phyloP scores from a whole-genome alignment of 2,797 vertebrate species.

The Eutrigla gurnardus region DNA sequence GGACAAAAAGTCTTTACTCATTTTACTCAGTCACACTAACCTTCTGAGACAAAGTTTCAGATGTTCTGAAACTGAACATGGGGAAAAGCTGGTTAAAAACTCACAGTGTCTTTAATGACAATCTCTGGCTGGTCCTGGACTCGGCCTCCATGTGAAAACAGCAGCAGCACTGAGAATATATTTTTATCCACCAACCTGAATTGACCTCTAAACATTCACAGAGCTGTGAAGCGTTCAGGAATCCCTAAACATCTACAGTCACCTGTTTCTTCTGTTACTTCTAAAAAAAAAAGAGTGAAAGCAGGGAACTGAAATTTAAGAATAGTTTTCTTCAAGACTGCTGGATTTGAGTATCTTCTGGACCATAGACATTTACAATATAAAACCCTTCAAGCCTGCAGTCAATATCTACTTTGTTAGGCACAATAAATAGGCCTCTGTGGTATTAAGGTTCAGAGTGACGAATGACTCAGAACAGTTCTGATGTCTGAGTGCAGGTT shows the following conservation, averaged over 20 bases:
- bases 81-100: constrained; percentile 37
- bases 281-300: constrained; percentile 39
- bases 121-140: constrained; percentile 34
- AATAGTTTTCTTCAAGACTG: constrained; percentile 64
- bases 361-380: constrained; percentile 67
- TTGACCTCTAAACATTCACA: constrained; percentile 59
- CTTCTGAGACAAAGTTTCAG: constrained; percentile 28
- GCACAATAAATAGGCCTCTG: constrained; percentile 79
- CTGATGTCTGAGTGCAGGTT: constrained; percentile 71
- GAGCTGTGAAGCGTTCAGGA: constrained; percentile 38
- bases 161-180: constrained; percentile 42
- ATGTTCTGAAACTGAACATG: constrained; percentile 40
- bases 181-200: constrained; percentile 33
- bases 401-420: constrained; percentile 71
- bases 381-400: constrained; percentile 74
- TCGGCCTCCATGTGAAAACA: constrained; percentile 31
- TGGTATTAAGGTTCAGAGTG: constrained; percentile 83
- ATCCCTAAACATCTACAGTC: constrained; percentile 43
- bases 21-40: constrained; percentile 40
- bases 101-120: constrained; percentile 54
- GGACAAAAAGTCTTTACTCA: constrained; percentile 26
- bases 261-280: constrained; percentile 33
- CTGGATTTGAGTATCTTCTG: constrained; percentile 76
- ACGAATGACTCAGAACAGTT: constrained; percentile 72
- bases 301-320: constrained; percentile 44